Percentiles rank a stretch among this genome's conserved stretches.
These are phyloP conservation scores for Drosophila pandora DNA, from an alignment of 1,140 invertebrate species.

Conservation along the genomic window DNA sequence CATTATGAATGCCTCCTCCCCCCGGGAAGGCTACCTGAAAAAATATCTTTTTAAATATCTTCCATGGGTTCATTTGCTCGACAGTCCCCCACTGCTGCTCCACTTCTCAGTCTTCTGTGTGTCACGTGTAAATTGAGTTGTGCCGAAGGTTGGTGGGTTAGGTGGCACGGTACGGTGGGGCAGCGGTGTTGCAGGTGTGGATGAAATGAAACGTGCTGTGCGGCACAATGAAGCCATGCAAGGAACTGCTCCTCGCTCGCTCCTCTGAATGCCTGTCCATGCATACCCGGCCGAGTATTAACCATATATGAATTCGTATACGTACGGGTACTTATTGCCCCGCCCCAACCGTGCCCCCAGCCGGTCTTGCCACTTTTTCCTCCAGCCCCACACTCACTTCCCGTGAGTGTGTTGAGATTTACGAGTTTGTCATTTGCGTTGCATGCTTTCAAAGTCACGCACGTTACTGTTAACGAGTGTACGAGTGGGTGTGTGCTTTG, in stretches of 20 bases:
- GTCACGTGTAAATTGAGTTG: slow-evolving; percentile 81
- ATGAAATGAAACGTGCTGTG: slow-evolving; percentile 79
- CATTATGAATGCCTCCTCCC: slow-evolving; percentile 1
- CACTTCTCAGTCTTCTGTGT: slow-evolving; percentile 36
- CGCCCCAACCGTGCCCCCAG: slow-evolving; percentile 2
- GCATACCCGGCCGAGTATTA: slow-evolving; percentile 35
- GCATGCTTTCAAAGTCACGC: slow-evolving; percentile 77
- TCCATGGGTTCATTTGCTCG: slow-evolving; percentile 57
- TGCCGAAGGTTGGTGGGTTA: slow-evolving; percentile 18
- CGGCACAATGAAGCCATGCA: slow-evolving; percentile 78
- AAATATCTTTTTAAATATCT: slow-evolving; percentile 26
- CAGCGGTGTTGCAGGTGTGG: slow-evolving; percentile 31
- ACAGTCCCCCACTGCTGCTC: slow-evolving; percentile 6
- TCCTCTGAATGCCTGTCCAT: slow-evolving; percentile 12
- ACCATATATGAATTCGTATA: slow-evolving; percentile 28
- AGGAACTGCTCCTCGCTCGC: slow-evolving; percentile 39
- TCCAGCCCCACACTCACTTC: slow-evolving; percentile 4
- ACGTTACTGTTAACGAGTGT: slow-evolving; percentile 56
- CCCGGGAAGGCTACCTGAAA: not conserved
- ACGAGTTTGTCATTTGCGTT: slow-evolving; percentile 76
- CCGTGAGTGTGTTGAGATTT: slow-evolving; percentile 61
- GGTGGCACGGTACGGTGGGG: not conserved
- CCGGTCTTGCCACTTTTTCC: not conserved
- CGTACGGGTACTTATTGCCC: slow-evolving; percentile 21
- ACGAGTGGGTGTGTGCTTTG: slow-evolving; percentile 6